A percentile compares a stretch with the other conserved stretches of the same genome.
phyloP scores from a whole-genome alignment of 2,797 vertebrate species.

The Semotilus atromaculatus region DNA sequence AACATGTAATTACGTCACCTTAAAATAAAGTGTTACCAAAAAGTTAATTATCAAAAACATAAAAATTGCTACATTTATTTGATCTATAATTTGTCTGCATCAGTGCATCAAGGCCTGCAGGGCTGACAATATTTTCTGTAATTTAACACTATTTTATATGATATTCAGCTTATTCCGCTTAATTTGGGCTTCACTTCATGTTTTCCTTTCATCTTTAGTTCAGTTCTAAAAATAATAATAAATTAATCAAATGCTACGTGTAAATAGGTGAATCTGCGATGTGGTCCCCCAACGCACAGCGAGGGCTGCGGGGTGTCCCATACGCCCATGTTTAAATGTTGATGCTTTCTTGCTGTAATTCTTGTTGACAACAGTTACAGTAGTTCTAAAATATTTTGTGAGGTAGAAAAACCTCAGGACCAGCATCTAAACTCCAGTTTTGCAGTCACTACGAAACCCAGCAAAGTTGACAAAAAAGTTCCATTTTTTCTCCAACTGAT shows the following conservation, averaged over 20 bases:
- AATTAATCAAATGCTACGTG: neutral
- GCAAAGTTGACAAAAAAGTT: slow-evolving; percentile 15
- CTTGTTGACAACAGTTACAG: neutral
- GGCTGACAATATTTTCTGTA: neutral
- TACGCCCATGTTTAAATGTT: neutral
- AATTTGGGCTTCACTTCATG: neutral
- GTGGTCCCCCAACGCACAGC: neutral
- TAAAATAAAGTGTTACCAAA: no score
- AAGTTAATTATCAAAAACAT: neutral
- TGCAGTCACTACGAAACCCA: slow-evolving; percentile 21
- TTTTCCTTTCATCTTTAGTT: neutral
- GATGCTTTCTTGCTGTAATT: neutral
- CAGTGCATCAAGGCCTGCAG: rapidly evolving
- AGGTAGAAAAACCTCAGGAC: neutral
- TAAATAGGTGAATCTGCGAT: neutral
- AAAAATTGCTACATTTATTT: neutral
- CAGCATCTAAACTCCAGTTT: slow-evolving; percentile 14
- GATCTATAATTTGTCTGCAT: neutral
- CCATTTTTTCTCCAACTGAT: slow-evolving; percentile 44
- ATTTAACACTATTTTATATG: neutral
- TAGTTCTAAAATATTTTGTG: neutral
- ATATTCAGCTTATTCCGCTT: neutral
- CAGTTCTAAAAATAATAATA: neutral
- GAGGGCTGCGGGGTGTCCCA: neutral
- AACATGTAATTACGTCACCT: no score